phyloP scores from a whole-genome alignment of 1,140 invertebrate genomes.

The Eurosta solidaginis region DNA sequence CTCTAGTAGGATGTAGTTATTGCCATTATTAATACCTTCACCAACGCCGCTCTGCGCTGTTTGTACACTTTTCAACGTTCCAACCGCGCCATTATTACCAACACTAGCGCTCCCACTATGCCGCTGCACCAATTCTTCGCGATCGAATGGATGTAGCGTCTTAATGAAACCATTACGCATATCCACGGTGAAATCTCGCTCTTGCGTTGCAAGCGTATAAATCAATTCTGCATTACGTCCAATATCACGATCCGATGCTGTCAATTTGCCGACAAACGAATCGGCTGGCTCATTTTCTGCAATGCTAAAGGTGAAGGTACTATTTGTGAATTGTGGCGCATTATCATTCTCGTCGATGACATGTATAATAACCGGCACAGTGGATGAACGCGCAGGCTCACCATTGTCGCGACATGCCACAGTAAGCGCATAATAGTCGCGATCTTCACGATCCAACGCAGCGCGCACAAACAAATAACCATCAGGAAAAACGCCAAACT shows the following conservation, averaged over 20 bases:
- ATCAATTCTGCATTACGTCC: conserved; percentile 90
- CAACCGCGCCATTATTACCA: background rate
- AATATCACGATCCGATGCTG: conserved; percentile 87
- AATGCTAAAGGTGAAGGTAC: conserved; percentile 82
- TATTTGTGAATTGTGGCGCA: conserved; percentile 83
- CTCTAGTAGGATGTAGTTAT: conserved; percentile 79
- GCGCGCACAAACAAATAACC: conserved; percentile 84
- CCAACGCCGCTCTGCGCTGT: conserved; percentile 26
- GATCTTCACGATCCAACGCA: conserved; percentile 83
- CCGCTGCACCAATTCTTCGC: conserved; percentile 76
- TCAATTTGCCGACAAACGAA: conserved; percentile 87
- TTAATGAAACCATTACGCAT: conserved; percentile 90
- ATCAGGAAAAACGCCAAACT: conserved; percentile 90
- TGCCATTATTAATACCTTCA: conserved; percentile 64
- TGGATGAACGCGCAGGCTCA: conserved; percentile 73
- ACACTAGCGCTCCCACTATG: background rate
- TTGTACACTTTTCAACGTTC: no score
- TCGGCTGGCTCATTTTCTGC: conserved; percentile 87
- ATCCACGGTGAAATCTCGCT: conserved; percentile 86
- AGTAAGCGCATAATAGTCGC: conserved; percentile 86
- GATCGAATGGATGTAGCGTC: conserved; percentile 82
- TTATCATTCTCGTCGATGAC: conserved; percentile 97
- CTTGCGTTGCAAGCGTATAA: conserved; percentile 77
- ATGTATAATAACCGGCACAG: conserved; percentile 85
- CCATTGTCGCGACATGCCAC: conserved; percentile 82